Evolutionary conservation across 2,888 invertebrate species (phyloP), one percentile per base, ranked within the genome.

Genomic region (Rhogogaster chlorosoma): DNA sequence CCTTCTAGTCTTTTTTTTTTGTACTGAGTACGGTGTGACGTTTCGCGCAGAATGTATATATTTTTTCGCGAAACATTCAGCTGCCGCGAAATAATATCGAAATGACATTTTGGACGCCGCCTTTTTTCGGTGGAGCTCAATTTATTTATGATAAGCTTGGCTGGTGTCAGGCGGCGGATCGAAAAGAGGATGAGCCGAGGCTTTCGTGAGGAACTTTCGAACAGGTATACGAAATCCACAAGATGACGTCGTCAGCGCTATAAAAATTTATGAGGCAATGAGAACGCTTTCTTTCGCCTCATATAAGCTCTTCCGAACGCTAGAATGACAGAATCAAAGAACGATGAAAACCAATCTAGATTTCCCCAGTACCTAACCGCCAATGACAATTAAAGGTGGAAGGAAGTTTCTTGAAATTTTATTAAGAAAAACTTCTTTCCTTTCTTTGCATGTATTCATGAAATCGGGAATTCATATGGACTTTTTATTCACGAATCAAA

Each of bases 101-200:
- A 61, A 80, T 57, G 32, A 80, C 36, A 80, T 80, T 80, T 80
- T 36, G 61, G 32, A 57, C 36, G 22, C 57, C 80, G 38, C 45
- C 36, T 53, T 57, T 78, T 78, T 45, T 67, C 5, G 49, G 10
- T 45, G n/a, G 49, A n/a, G 67, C 42, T 67, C 70, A 83, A 83
- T 83, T 83, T 83, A 83, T 83, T 83, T 83, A 83, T 70, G 70
- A 83, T 83, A 83, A 83, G 67, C 83, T 67, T 7, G n/a, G 36
- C 61, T 18, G 80, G 18, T 61, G 38, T 80, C 78, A 57, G 82
- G 32, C 5, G 83, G 67, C 32, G 67, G 36, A 64, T 80, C 64
- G 61, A n/a, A 61, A 42, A 32, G 15, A 36, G n/a, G 67, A 83
- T 67, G 83, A 83, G 45, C 83, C 18, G 83, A 29, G 45, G 67